Evolutionary conservation across 2,888 invertebrate genomes (phyloP), one percentile per base, ranked within the genome.

Genomic region (Papilio elwesi): DNA sequence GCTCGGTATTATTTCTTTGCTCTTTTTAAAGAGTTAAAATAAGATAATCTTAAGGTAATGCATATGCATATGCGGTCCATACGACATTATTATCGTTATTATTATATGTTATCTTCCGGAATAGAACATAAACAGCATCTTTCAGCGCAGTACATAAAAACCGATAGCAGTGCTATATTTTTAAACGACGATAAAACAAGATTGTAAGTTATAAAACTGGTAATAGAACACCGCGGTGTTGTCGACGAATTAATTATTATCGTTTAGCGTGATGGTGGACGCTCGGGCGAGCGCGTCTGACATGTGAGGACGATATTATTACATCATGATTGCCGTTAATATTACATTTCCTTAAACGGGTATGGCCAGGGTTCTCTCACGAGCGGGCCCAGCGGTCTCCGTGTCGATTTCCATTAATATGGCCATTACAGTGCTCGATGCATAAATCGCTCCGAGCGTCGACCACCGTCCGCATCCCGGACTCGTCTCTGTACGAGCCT

Each of bases 391-490:
- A 78, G 79, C 83, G 81, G 79, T 83, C 77, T 78, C 82, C 87
- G 91, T 91, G 91, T 92, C 90, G 90, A 89, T 91, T 91, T 91
- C 89, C 91, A 91, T 90, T 91, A 90, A 91, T 90, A 85, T 78
- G 87, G 81, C 88, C 83, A 92, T 92, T 90, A 91, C 85, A 83
- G 83, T 83, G 82, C 83, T 80, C 80, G 85, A 82, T 86, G 87
- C 86, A 90, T 91, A 91, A 92, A 91, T 91, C 88, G 87, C 85
- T 87, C 79, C 84, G 78, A 82, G 85, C 81, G 76, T 75, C 87
- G 88, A 88, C 88, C 90, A 87, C 74, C 77, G 73, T 52, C 73
- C 13, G 74, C 55, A 77, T 76, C 73, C 69, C 72, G 72, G 74
- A 68, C 53, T 26, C 49, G 48, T 38, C 69, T 47, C 6, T 38